phyloP scores from a whole-genome alignment of 1,140 invertebrate species.

The Physella acuta region DNA sequence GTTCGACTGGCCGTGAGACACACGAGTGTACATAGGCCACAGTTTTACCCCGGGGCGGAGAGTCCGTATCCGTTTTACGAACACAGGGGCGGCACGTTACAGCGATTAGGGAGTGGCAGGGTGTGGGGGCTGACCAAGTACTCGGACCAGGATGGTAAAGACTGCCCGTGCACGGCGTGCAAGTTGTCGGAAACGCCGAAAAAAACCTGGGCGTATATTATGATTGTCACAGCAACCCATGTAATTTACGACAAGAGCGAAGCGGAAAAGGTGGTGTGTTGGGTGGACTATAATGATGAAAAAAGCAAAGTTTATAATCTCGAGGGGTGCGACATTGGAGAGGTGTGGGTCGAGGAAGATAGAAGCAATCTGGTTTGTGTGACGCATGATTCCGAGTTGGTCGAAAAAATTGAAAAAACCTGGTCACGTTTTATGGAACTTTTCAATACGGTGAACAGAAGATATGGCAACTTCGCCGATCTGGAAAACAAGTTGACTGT shows the following conservation, averaged over 20 bases:
- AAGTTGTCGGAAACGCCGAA: neutral
- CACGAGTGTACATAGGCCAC: neutral
- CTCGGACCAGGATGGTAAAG: neutral
- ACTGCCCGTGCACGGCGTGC: slow-evolving; percentile 3
- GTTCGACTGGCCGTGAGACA: neutral
- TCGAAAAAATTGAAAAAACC: neutral
- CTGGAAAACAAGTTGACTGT: neutral
- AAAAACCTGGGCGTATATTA: neutral
- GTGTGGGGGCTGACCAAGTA: neutral
- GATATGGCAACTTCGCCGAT: neutral
- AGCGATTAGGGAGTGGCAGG: neutral
- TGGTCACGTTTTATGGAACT: neutral
- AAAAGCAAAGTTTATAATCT: too few relatives aligned
- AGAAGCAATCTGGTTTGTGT: neutral
- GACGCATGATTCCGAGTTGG: neutral
- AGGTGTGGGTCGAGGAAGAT: neutral
- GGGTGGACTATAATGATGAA: neutral
- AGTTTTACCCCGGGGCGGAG: neutral
- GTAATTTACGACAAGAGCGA: neutral
- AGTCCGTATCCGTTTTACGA: neutral
- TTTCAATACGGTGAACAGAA: neutral
- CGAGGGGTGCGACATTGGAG: neutral
- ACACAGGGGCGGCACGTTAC: neutral
- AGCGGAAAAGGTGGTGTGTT: neutral
- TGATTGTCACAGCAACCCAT: neutral